These are phyloP conservation scores for Agrochola macilenta DNA, from an alignment of 2,888 invertebrate species.

Conservation along the genomic window DNA sequence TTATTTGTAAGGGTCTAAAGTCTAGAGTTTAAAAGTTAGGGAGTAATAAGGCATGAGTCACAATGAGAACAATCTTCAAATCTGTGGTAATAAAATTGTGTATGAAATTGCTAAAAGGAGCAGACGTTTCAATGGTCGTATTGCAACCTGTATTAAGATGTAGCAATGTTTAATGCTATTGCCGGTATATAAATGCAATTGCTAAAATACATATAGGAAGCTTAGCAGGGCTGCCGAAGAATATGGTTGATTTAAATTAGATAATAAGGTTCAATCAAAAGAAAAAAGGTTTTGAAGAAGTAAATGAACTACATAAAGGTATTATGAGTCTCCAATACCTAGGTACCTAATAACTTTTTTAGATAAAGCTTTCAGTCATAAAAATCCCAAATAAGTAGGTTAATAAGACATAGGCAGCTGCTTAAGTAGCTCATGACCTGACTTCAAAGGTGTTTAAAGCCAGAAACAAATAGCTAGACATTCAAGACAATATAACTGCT, in stretches of 20 bases:
- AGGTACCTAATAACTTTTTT: neutral
- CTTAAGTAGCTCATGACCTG: neutral
- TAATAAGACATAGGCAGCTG: neutral
- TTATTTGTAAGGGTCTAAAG: slow-evolving; percentile 14
- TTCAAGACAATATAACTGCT: neutral
- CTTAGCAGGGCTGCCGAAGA: slow-evolving; percentile 45
- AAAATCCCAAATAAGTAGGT: neutral
- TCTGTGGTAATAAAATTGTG: slow-evolving; percentile 56
- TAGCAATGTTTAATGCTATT: slow-evolving; percentile 55
- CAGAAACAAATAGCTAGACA: neutral
- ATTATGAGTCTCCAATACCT: neutral
- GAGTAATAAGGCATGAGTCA: slow-evolving; percentile 55
- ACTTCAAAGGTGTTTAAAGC: neutral
- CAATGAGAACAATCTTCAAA: slow-evolving; percentile 49
- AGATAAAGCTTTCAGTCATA: neutral
- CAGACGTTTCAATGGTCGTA: slow-evolving; percentile 50
- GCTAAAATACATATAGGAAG: slow-evolving; percentile 61
- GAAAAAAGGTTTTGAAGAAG: neutral
- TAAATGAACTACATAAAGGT: neutral
- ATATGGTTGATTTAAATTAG: too few species aligned
- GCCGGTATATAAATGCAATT: slow-evolving; percentile 69
- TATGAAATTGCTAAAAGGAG: slow-evolving; percentile 49
- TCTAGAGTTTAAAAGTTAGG: slow-evolving; percentile 25
- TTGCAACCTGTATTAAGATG: slow-evolving; percentile 63
- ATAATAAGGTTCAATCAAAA: neutral